A percentile compares a stretch with the other conserved stretches of the same genome.
phyloP scores from a whole-genome alignment of 2,797 vertebrate genomes.

The Arctocebus calabarensis region DNA sequence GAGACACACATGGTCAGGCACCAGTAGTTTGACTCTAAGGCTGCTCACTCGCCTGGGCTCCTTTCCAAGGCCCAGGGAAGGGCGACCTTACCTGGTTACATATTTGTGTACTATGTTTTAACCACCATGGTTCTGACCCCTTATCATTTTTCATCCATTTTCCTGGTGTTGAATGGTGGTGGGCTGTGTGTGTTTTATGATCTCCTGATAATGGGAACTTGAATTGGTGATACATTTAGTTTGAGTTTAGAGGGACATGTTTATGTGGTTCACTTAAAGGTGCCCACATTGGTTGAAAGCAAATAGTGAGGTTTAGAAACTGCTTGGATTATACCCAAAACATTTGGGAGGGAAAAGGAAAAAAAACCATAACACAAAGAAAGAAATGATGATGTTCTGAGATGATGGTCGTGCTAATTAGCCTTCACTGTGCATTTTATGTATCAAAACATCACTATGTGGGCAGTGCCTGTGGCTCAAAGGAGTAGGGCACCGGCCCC shows the following conservation, averaged over 20 bases:
- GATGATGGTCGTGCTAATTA: background rate
- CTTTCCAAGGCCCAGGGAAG: background rate
- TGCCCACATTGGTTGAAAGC: constrained; percentile 18
- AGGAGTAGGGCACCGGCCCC: no score
- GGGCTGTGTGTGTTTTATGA: background rate
- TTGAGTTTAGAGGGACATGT: background rate
- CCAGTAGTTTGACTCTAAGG: background rate
- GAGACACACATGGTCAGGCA: background rate
- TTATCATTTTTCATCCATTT: background rate
- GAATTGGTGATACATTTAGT: background rate
- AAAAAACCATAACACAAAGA: background rate
- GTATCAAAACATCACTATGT: background rate
- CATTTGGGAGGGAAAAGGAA: background rate
- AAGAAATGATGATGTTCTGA: background rate
- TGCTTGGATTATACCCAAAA: background rate
- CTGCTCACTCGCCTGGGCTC: background rate
- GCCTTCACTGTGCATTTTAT: background rate
- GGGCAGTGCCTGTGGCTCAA: no score
- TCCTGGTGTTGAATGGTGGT: background rate
- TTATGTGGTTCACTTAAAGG: constrained; percentile 34
- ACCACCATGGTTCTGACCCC: background rate
- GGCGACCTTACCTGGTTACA: background rate
- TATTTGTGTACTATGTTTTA: background rate
- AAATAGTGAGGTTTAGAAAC: constrained; percentile 46
- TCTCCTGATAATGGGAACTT: background rate